Evolutionary conservation across 2,888 invertebrate genomes (phyloP).

Genomic region (Chaitophorus viminalis): DNA sequence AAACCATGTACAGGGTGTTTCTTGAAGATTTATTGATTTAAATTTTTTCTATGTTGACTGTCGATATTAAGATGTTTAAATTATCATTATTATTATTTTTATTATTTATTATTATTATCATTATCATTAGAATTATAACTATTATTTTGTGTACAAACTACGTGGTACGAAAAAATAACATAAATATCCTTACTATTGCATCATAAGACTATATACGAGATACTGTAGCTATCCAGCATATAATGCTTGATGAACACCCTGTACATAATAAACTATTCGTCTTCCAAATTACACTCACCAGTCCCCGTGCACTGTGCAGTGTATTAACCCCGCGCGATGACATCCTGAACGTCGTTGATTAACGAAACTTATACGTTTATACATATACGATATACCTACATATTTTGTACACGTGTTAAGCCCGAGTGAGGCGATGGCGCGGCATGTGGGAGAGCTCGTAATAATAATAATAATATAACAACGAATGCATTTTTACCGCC

Average conservation of each 20-base stretch:
- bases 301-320: not conserved
- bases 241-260: no score
- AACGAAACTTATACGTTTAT: not conserved
- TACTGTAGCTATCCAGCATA: no score
- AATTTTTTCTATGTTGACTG: no score
- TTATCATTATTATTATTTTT: no score
- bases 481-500: conserved; percentile 11
- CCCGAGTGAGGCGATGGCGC: conserved; percentile 9
- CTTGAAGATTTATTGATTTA: no score
- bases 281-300: not conserved
- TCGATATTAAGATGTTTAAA: no score
- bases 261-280: not conserved
- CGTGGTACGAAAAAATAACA: no score
- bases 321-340: conserved; percentile 29
- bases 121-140: no score
- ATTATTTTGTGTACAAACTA: no score
- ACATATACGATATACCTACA: not conserved
- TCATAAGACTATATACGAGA: no score
- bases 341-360: conserved; percentile 24
- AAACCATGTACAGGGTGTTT: not conserved
- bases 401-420: not conserved
- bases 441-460: conserved; percentile 48
- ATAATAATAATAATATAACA: conserved; percentile 6
- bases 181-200: no score
- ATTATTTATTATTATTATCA: no score